Evolutionary conservation across 2,888 invertebrate genomes (phyloP).

Genomic region (Philereme transversata): DNA sequence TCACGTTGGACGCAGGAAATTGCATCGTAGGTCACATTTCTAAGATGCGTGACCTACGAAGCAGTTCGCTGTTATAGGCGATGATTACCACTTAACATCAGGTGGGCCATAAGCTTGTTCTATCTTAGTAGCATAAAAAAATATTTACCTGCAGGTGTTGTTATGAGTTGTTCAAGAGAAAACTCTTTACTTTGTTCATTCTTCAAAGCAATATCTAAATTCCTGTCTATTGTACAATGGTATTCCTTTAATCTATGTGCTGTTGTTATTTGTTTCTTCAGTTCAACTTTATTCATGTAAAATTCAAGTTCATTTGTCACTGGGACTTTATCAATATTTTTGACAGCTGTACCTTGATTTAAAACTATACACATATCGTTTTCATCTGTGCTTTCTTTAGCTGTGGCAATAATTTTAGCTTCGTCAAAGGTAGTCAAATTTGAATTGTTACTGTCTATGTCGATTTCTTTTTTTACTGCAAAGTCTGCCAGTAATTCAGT

Average conservation of each 20-base stretch:
- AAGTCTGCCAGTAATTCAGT: slow-evolving; percentile 13
- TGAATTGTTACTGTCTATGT: slow-evolving; percentile 7
- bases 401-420: neutral
- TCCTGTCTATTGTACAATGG: slow-evolving; percentile 61
- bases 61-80: too few species aligned
- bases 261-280: slow-evolving; percentile 23
- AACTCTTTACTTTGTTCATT: slow-evolving; percentile 52
- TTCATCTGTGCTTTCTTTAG: neutral
- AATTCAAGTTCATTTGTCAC: slow-evolving; percentile 30
- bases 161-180: slow-evolving; percentile 59
- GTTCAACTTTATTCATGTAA: slow-evolving; percentile 31
- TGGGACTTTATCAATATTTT: slow-evolving; percentile 6
- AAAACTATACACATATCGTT: slow-evolving; percentile 15
- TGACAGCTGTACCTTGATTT: slow-evolving; percentile 18
- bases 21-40: too few species aligned
- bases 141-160: slow-evolving; percentile 60
- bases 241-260: slow-evolving; percentile 13
- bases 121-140: too few species aligned
- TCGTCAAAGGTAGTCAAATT: slow-evolving; percentile 8
- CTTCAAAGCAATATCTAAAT: slow-evolving; percentile 63
- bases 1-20: too few species aligned
- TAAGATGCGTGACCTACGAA: too few species aligned
- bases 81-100: too few species aligned
- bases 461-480: slow-evolving; percentile 12
- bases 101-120: too few species aligned